Percentiles rank a stretch among this genome's conserved stretches.
phyloP scores from a whole-genome alignment of 2,888 invertebrate genomes.

The Dorcus parallelipipedus region DNA sequence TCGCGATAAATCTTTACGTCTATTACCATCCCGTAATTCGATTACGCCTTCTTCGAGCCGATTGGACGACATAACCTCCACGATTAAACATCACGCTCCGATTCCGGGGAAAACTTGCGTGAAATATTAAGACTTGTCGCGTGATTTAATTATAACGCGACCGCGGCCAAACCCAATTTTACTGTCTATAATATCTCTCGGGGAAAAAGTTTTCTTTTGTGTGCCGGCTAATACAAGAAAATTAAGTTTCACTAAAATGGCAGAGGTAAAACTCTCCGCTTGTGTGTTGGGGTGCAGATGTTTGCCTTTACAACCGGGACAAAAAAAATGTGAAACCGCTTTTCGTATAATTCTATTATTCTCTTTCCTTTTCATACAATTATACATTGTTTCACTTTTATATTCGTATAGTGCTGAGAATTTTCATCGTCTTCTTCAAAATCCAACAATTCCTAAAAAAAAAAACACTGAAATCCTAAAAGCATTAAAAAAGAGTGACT shows the following conservation, averaged over 20 bases:
- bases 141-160: slow-evolving; percentile 35
- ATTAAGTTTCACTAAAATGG: slow-evolving; percentile 41
- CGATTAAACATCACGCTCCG: slow-evolving; percentile 25
- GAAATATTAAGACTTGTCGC: slow-evolving; percentile 36
- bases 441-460: no score
- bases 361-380: slow-evolving; percentile 7
- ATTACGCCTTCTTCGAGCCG: slow-evolving; percentile 13
- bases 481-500: no score
- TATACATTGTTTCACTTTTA: slow-evolving; percentile 4
- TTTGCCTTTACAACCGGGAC: slow-evolving; percentile 31
- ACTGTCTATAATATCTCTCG: slow-evolving; percentile 37
- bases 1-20: slow-evolving; percentile 33
- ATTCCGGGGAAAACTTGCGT: slow-evolving; percentile 31
- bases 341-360: slow-evolving; percentile 10
- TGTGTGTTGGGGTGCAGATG: slow-evolving; percentile 25
- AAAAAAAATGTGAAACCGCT: slow-evolving; percentile 16
- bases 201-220: slow-evolving; percentile 41
- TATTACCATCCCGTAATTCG: slow-evolving; percentile 5
- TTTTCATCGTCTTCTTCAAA: no score
- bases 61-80: slow-evolving; percentile 17
- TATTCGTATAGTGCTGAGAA: no score
- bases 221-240: slow-evolving; percentile 41
- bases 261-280: slow-evolving; percentile 25
- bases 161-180: slow-evolving; percentile 33
- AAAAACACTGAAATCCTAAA: no score